Percentiles rank a stretch among this genome's conserved stretches.
phyloP scores from a whole-genome alignment of 1,140 invertebrate genomes.

The Cydia pomonella region DNA sequence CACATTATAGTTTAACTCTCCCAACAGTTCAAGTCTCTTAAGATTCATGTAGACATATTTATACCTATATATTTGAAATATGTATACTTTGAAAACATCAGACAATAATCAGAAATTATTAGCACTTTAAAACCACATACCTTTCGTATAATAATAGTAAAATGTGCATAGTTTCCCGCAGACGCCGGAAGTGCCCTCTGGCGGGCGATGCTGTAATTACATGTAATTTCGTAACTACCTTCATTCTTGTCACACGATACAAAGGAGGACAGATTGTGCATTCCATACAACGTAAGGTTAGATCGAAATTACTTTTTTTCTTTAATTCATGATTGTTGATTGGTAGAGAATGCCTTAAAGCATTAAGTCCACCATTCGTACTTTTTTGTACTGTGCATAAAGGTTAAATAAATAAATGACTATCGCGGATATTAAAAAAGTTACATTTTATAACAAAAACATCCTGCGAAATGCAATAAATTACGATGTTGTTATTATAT shows the following conservation, averaged over 20 bases:
- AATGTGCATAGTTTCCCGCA: neutral
- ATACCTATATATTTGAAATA: neutral
- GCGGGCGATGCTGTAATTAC: neutral
- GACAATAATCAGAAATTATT: neutral
- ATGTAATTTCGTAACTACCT: neutral
- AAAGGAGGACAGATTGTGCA: neutral
- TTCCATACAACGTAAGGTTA: neutral
- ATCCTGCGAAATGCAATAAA: no score
- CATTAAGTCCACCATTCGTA: no score
- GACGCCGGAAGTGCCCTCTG: constrained; percentile 12
- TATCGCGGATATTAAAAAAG: no score
- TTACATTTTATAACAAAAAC: no score
- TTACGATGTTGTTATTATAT: no score
- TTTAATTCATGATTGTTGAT: no score
- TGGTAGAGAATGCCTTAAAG: no score
- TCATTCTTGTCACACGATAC: neutral
- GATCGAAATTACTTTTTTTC: neutral
- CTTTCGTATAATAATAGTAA: neutral
- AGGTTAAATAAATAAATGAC: no score
- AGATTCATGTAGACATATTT: no score
- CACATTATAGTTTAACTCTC: no score
- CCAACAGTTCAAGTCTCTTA: no score
- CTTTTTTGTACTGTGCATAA: no score
- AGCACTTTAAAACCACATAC: neutral
- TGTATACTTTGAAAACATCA: neutral